A percentile compares a stretch with the other conserved stretches of the same genome.
Evolutionary conservation across 1,140 invertebrate species (phyloP).

Genomic region (Drosophila lowei): DNA sequence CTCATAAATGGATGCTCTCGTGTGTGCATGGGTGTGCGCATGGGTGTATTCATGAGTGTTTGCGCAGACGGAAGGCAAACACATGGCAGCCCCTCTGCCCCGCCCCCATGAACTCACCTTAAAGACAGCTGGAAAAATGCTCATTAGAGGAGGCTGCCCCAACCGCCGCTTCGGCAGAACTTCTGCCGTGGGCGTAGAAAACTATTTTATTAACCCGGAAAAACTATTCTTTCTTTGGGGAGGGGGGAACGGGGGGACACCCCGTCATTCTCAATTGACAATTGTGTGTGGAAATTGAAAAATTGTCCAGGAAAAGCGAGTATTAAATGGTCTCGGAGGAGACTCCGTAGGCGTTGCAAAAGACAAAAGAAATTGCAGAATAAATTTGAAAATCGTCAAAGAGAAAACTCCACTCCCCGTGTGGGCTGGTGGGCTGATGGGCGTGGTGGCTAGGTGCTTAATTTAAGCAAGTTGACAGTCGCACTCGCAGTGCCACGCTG

Average conservation of each 20-base stretch:
- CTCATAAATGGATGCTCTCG: no score
- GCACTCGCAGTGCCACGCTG: no score
- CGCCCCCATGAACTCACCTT: slow-evolving; percentile 1
- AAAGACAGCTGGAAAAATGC: slow-evolving; percentile 41
- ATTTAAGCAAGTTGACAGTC: slow-evolving; percentile 48
- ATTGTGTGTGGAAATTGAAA: slow-evolving; percentile 51
- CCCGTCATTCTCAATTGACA: slow-evolving; percentile 46
- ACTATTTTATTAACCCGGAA: slow-evolving; percentile 50
- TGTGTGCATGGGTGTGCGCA: no score
- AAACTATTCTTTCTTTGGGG: slow-evolving; percentile 15
- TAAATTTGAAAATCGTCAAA: slow-evolving; percentile 59
- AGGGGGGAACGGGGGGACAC: neutral
- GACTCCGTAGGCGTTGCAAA: slow-evolving; percentile 38
- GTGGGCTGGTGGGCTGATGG: slow-evolving; percentile 16
- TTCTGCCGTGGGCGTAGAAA: slow-evolving; percentile 31
- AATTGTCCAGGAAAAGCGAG: slow-evolving; percentile 33
- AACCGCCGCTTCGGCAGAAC: no score
- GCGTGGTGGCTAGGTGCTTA: slow-evolving; percentile 47
- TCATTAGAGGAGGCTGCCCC: slow-evolving; percentile 43
- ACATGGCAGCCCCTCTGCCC: slow-evolving; percentile 18
- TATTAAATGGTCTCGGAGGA: slow-evolving; percentile 35
- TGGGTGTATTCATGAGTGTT: slow-evolving; percentile 41
- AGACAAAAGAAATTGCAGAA: slow-evolving; percentile 59
- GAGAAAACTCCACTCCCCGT: slow-evolving; percentile 3
- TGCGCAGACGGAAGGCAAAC: slow-evolving; percentile 70